phyloP scores from a whole-genome alignment of 2,888 invertebrate genomes.

The Pedicia rivosa region DNA sequence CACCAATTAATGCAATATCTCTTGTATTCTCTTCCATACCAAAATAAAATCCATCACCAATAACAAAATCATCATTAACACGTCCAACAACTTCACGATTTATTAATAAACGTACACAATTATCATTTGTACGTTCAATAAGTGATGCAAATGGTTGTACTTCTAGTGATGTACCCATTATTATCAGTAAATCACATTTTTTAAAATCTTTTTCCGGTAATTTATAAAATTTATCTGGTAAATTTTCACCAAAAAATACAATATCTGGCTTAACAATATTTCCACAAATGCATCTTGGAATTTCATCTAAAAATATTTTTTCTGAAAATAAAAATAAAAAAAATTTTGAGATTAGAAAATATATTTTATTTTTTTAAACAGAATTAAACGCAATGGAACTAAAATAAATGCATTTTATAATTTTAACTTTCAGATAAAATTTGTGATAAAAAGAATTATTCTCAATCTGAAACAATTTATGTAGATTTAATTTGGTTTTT shows the following conservation, averaged over 20 bases:
- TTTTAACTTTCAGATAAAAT: no score
- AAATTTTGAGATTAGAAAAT: no score
- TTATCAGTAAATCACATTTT: constrained; percentile 77
- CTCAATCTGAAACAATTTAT: no score
- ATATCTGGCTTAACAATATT: constrained; percentile 88
- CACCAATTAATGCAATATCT: constrained; percentile 68
- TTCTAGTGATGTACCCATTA: constrained; percentile 87
- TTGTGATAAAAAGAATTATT: no score
- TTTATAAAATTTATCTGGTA: constrained; percentile 62
- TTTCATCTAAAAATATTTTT: constrained; percentile 49
- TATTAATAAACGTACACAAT: constrained; percentile 69
- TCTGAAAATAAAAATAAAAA: no score
- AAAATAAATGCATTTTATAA: no score
- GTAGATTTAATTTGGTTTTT: no score
- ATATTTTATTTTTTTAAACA: no score
- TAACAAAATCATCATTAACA: constrained; percentile 22
- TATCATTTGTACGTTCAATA: constrained; percentile 52
- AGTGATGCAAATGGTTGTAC: constrained; percentile 92
- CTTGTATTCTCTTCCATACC: constrained; percentile 44
- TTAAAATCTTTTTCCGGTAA: constrained; percentile 58
- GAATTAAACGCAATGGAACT: no score
- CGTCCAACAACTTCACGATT: constrained; percentile 65
- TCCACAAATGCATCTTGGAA: constrained; percentile 66
- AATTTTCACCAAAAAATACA: constrained; percentile 85
- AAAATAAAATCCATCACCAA: constrained; percentile 47